Conservation (phyloP, 2,797 vertebrate genomes). For the Micrastur ruficollis region DNA sequence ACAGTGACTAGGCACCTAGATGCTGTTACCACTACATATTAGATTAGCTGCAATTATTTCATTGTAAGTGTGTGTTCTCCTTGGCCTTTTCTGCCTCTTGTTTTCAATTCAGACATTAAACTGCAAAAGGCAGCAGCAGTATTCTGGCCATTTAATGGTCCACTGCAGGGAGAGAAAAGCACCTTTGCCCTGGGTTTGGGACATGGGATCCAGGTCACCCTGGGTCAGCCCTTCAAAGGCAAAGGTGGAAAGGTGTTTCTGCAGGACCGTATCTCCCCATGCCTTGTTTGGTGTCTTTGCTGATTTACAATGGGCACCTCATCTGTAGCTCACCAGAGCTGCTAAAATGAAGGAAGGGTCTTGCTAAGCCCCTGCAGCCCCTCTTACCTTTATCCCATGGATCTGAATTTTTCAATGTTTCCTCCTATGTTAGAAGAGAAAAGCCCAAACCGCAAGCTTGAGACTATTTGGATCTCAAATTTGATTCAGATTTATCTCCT, state of each 20-base stretch:
- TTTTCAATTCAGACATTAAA: neutral
- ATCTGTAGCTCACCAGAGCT: neutral
- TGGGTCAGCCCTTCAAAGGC: neutral
- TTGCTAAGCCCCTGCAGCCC: neutral
- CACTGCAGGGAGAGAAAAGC: neutral
- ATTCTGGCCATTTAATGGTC: neutral
- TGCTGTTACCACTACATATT: neutral
- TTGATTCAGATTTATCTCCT: neutral
- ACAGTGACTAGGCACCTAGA: neutral
- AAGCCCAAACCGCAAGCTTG: neutral
- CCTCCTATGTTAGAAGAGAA: neutral
- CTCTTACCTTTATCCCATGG: neutral
- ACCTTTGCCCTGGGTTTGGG: rapidly evolving
- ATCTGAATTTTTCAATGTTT: neutral
- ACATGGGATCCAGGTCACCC: neutral
- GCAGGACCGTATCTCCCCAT: neutral
- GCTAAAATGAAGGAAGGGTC: neutral
- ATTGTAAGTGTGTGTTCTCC: neutral
- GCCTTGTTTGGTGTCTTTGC: neutral
- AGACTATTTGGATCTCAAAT: neutral
- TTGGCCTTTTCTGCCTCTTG: neutral
- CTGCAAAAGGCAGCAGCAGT: neutral
- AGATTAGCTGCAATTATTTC: neutral
- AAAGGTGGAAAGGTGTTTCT: neutral
- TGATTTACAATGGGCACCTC: neutral